Conservation (phyloP, 2,113 vertebrate genomes). For the Cyprinodon brontotheroides region DNA sequence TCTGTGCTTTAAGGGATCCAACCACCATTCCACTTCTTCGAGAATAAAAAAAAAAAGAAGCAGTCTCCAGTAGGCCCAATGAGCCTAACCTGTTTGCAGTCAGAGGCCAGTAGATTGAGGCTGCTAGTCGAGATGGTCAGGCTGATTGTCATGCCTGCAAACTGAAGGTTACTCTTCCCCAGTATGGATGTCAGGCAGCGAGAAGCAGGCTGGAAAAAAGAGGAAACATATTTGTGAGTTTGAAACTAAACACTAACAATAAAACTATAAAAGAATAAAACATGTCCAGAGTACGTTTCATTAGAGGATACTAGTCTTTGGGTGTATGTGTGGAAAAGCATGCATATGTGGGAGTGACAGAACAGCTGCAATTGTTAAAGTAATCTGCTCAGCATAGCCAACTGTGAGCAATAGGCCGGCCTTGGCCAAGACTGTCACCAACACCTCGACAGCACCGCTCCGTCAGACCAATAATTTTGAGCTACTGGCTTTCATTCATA, state of each 20-base stretch:
- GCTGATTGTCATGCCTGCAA: conserved; percentile 96
- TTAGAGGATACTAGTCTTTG: conserved; percentile 24
- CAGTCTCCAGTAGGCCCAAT: neutral
- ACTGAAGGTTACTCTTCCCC: conserved; percentile 98
- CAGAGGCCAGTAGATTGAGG: conserved; percentile 96
- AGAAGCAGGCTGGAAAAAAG: conserved; percentile 82
- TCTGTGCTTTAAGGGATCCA: neutral
- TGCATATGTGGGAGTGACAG: conserved; percentile 57
- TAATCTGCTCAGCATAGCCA: conserved; percentile 66
- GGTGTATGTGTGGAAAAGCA: conserved; percentile 55
- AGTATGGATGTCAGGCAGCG: conserved; percentile 91
- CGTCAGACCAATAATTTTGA: conserved; percentile 31
- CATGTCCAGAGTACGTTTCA: conserved; percentile 6
- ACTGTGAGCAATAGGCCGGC: conserved; percentile 53
- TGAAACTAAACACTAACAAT: conserved; percentile 19
- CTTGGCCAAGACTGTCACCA: conserved; percentile 40
- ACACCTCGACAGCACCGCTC: conserved; percentile 18
- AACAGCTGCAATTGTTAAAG: conserved; percentile 76
- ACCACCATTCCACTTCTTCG: neutral
- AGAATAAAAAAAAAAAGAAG: neutral
- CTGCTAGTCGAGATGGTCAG: conserved; percentile 98
- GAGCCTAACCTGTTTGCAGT: conserved; percentile 94
- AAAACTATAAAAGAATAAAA: neutral
- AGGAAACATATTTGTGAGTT: neutral
- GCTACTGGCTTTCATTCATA: conserved; percentile 46